Base-by-base conservation (phyloP, 2,888 invertebrate genomes). In the Leptinotarsa haldemani region DNA sequence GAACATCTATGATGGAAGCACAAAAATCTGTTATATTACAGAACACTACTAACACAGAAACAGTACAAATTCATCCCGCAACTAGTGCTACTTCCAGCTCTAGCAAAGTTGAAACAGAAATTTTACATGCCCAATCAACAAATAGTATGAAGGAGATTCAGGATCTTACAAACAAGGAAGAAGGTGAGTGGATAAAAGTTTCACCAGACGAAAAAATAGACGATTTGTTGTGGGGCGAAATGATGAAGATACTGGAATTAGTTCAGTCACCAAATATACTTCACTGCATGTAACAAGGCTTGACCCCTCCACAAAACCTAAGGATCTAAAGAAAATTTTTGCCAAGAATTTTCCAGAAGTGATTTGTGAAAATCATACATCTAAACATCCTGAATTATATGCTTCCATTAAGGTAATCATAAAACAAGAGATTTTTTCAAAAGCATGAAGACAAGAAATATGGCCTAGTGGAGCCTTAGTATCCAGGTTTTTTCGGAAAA, bases 71-170 rank as follows among this genome's bases (percentile, higher is more conserved):
- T 5, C 5, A 30, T 30, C 48, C 48, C 13, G 1, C 48, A 48
- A 48, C 48, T 4, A 15, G 48, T 15, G 48, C 15, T 4, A 48
- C 9, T 30, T 30, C 5, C 1, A 48, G 48, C 48, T 9, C 48
- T 48, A 48, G 48, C 16, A 15, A 48, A 48, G 48, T 48, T 13
- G 1, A 16, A 15, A 48, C 48, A 48, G 48, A 1, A 48, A 16
- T 48, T 48, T 48, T 15, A 48, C 1, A 15, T 16, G 48, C 66
- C 1, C 66, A 30, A 22, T 66, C 66, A 66, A 9, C 66, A 20
- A 66, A 66, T 20, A 66, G 52, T 52, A 46, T 50, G 20, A 66
- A 66, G 66, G 66, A 66, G 66, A 46, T 66, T 47, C 66, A 66
- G 48, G 66, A 66, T 22, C 50, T 66, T 47, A 20, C 20, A 18